Conservation (phyloP, 2,888 invertebrate genomes). For the Napeogenes inachia region DNA sequence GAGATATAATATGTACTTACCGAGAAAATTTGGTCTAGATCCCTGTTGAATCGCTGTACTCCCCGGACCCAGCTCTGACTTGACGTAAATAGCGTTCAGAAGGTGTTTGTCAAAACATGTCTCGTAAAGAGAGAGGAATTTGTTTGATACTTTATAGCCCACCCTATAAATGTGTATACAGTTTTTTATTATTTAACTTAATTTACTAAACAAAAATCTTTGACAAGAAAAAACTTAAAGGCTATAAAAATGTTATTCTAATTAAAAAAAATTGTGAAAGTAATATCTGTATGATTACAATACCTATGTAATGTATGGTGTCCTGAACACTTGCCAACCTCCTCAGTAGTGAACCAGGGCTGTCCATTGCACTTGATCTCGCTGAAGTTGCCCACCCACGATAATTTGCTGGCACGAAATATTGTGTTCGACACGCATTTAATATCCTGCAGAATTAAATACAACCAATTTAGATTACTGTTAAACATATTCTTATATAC, state of each 20-base stretch:
- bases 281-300: not conserved
- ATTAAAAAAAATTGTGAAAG: too few species aligned
- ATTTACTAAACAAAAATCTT: too few species aligned
- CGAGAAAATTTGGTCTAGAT: slow-evolving; percentile 40
- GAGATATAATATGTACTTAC: slow-evolving; percentile 36
- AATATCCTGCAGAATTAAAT: slow-evolving; percentile 42
- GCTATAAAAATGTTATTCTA: too few species aligned
- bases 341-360: slow-evolving; percentile 44
- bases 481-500: not conserved
- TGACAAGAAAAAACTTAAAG: too few species aligned
- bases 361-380: slow-evolving; percentile 48
- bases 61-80: slow-evolving; percentile 44
- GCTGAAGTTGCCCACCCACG: slow-evolving; percentile 48
- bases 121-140: slow-evolving; percentile 49
- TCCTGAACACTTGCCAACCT: slow-evolving; percentile 34
- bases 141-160: slow-evolving; percentile 47
- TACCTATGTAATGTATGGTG: slow-evolving; percentile 45
- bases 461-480: not conserved
- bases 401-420: slow-evolving; percentile 42
- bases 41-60: slow-evolving; percentile 37
- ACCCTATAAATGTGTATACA: slow-evolving; percentile 39
- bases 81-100: slow-evolving; percentile 47
- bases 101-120: slow-evolving; percentile 50
- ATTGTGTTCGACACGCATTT: slow-evolving; percentile 48
- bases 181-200: not conserved